Base-by-base conservation (phyloP, 2,888 invertebrate species). In the Dryobota labecula region DNA sequence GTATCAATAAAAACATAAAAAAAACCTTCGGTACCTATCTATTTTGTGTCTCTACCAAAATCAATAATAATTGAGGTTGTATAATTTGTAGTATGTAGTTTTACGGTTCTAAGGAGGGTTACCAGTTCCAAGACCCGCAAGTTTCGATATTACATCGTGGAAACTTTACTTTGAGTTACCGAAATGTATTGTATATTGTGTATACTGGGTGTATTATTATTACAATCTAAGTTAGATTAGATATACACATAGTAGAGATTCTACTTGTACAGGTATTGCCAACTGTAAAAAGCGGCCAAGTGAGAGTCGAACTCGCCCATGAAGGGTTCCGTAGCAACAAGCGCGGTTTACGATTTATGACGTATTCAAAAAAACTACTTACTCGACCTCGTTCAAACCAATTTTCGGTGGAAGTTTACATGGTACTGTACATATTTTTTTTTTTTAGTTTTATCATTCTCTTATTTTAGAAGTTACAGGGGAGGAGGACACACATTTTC, bases 111-210 rank as follows among this genome's bases (percentile, higher is more conserved):
- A 71, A 74, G 80, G 60, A 70, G 75, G 75, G 69, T 74, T 72
- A 79, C 67, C 71, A 76, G 77, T 75, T 75, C 24, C 38, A 74
- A 80, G 67, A 67, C 66, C 54, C 53, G 20, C 68, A 84, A 84
- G 61, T 80, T 82, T 77, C 54, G 73, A 74, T 81, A 84, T 82
- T 73, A 82, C 70, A 77, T 84, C 61, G 54, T 33, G n/a, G 43
- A 65, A 78, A 81, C 77, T 80, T 57, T 73, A 73, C 49, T 69
- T 66, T 53, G 45, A 70, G 76, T 63, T 61, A 70, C 54, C 13
- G 41, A 54, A 64, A 68, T 66, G 51, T 76, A 36, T 76, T 49
- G 47, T 47, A 47, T 62, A 38, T 36, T 51, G 54, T 64, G 45
- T 74, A 27, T 67, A 54, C 9, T 20, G 56, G 1, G 1, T 80